Conservation (phyloP, 30 jellyfish, hydroid and myxozoan genomes). For the Pseudorhiza aurosa region DNA sequence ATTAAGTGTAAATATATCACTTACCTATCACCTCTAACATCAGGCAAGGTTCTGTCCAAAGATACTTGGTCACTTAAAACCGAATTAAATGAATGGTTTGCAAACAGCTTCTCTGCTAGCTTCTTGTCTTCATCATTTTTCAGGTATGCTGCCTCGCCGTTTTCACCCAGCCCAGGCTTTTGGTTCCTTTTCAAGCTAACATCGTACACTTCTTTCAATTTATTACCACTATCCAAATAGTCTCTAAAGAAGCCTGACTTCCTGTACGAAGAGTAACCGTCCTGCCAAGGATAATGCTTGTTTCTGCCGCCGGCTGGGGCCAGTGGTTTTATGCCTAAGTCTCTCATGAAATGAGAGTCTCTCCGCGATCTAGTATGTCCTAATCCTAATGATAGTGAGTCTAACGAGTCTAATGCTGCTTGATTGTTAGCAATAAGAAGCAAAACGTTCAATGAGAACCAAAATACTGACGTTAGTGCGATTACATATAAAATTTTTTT, state of each 20-base stretch:
- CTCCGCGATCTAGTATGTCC: slow-evolving; percentile 56
- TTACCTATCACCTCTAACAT: slow-evolving; percentile 93
- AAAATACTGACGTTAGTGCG: slow-evolving; percentile 88
- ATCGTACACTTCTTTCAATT: slow-evolving; percentile 78
- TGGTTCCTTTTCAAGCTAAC: slow-evolving; percentile 67
- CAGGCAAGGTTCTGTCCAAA: slow-evolving; percentile 82
- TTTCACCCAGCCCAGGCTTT: slow-evolving; percentile 93
- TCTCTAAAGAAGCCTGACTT: slow-evolving; percentile 18
- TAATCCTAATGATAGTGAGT: slow-evolving; percentile 67
- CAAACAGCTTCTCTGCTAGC: slow-evolving; percentile 83
- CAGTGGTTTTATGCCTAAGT: slow-evolving; percentile 78
- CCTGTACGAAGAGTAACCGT: slow-evolving; percentile 30
- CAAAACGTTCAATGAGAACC: slow-evolving; percentile 91
- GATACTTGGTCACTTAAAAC: slow-evolving; percentile 91
- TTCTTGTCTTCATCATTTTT: slow-evolving; percentile 67
- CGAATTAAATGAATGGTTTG: slow-evolving; percentile 95
- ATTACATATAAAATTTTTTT: slow-evolving; percentile 70
- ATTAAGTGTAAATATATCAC: too few species aligned
- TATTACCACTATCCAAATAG: slow-evolving; percentile 14
- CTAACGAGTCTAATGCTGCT: slow-evolving; percentile 86
- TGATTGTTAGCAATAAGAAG: slow-evolving; percentile 85
- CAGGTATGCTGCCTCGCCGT: slow-evolving; percentile 89
- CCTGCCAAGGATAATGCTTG: slow-evolving; percentile 93
- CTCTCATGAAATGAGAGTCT: slow-evolving; percentile 93
- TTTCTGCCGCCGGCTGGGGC: slow-evolving; percentile 84